Base-by-base conservation (phyloP, 2,113 vertebrate species). In the Benitochromis conjunctus region DNA sequence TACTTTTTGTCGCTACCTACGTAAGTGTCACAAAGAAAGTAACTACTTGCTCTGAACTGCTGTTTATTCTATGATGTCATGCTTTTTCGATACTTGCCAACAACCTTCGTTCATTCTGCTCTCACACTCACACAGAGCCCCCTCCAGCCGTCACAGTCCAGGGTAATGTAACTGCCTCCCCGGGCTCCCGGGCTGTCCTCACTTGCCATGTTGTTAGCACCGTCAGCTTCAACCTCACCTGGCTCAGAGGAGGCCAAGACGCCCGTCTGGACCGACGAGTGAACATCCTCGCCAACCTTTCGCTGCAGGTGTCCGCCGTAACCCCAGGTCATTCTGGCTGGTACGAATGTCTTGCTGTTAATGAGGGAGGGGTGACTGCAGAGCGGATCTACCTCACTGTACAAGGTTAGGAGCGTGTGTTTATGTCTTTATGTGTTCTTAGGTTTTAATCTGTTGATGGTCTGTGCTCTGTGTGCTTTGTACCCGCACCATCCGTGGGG, bases 211-310 rank as follows among this genome's bases (percentile, higher is more conserved):
- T 97, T 5, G 48, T 93, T 74, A 99, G 99, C 86, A 96, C 97
- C 0, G 97, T 97, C 51, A 95, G 1, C 76, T 98, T 97, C 94
- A 99, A 99, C 92, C 96, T 99, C 26, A 98, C 97, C 31, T 99
- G 99, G 99, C 95, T 96, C 82, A 96, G 95, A 41, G 96, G 94
- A 0, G 95, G 94, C 19, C 90, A 88, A 1, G 97, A 99, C 1
- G 87, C 94, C 41, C 94, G 93, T 2, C 56, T 91, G 66, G 97
- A 97, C 51, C 95, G 96, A 3, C 89, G 94, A 11, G 86, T 95
- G 0, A 95, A 90, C 1, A 0, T 96, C 60, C 89, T 97, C 87
- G 80, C 91, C 62, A 97, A 99, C 93, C 94, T 97, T 8, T 98
- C 98, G 0, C 92, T 99, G 55, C 97, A 98, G 94, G 87, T 99